These are phyloP conservation scores for Lytechinus variegatus DNA, from an alignment of 35 echinoderm and acorn worm genomes.

Conservation along the genomic window DNA sequence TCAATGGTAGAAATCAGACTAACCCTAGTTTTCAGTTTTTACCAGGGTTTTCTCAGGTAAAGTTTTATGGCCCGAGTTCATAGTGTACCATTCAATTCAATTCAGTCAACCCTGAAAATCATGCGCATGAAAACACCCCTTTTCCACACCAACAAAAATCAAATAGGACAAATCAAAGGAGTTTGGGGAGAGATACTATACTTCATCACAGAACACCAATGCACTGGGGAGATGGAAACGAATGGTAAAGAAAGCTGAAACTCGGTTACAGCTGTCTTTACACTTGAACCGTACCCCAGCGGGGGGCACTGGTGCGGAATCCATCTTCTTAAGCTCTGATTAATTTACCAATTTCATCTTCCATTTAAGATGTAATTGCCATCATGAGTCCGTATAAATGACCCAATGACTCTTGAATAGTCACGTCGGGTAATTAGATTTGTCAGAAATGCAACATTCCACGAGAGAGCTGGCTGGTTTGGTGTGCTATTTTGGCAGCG, in stretches of 20 bases:
- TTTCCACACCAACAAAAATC: too few species aligned
- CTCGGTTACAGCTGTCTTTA: slow-evolving; percentile 1
- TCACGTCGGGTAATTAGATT: background rate
- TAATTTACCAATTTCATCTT: slow-evolving; percentile 18
- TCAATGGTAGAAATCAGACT: too few species aligned
- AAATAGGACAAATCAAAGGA: background rate
- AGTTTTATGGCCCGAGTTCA: too few species aligned
- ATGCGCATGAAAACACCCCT: too few species aligned
- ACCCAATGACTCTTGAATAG: background rate
- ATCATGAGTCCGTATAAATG: background rate
- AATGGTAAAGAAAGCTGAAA: background rate
- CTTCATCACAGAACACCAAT: background rate
- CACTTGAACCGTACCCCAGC: background rate
- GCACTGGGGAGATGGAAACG: background rate
- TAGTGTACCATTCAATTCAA: too few species aligned
- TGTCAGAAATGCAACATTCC: background rate
- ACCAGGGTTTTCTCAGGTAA: too few species aligned
- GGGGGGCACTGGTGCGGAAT: background rate
- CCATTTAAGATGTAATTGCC: slow-evolving; percentile 29
- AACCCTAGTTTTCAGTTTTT: too few species aligned
- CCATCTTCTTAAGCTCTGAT: slow-evolving; percentile 10
- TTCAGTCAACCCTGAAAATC: too few species aligned
- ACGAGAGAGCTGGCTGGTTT: background rate
- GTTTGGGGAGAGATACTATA: background rate
- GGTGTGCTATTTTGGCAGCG: background rate